These are phyloP conservation scores for Coreius guichenoti DNA, from an alignment of 2,797 vertebrate species.

Conservation along the genomic window DNA sequence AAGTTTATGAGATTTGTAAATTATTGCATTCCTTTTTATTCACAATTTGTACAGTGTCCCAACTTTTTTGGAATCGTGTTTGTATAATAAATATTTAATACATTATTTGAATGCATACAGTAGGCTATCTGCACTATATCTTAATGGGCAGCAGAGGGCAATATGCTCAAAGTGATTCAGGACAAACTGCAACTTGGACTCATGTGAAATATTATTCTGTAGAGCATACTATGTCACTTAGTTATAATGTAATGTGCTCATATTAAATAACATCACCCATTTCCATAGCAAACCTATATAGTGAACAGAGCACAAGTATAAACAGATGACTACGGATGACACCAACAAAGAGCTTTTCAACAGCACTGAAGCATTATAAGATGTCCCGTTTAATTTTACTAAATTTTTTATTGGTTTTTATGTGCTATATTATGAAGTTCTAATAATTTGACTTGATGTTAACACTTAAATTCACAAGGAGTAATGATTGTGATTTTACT, in stretches of 20 bases:
- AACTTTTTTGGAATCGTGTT: too few relatives aligned
- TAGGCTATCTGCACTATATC: slow-evolving; percentile 37
- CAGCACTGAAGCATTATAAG: neutral
- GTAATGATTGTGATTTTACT: neutral
- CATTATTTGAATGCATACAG: slow-evolving; percentile 19
- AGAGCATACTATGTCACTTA: neutral
- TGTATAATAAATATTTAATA: slow-evolving; percentile 4
- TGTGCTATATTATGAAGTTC: too few relatives aligned
- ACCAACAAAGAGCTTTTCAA: neutral
- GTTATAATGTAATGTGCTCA: neutral
- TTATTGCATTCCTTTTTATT: too few relatives aligned
- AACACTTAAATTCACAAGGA: neutral
- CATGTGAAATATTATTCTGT: neutral
- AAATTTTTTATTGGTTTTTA: neutral
- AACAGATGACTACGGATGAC: neutral
- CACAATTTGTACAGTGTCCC: too few relatives aligned
- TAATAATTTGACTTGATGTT: neutral
- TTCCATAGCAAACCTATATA: neutral
- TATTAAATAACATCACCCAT: neutral
- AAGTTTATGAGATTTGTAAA: too few relatives aligned
- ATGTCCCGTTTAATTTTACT: neutral
- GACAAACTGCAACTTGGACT: slow-evolving; percentile 21
- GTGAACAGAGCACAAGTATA: neutral
- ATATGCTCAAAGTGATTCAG: slow-evolving; percentile 47
- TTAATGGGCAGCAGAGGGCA: slow-evolving; percentile 52